A percentile compares a stretch with the other conserved stretches of the same genome.
phyloP scores from a whole-genome alignment of 2,797 vertebrate genomes.

The Esox lucius region DNA sequence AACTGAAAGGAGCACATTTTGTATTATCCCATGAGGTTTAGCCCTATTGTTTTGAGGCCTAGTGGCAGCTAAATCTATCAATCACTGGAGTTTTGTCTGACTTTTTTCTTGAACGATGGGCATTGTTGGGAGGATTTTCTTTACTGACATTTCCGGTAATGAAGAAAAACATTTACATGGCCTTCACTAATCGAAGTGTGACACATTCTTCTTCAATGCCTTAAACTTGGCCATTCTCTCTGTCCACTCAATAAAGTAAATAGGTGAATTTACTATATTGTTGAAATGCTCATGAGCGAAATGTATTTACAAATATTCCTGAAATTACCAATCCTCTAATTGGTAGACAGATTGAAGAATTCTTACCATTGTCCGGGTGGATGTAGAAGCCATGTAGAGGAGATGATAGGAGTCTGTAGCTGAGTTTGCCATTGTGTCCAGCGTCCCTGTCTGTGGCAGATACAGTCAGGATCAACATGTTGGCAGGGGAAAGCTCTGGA shows the following conservation, averaged over 20 bases:
- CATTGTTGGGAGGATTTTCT: neutral
- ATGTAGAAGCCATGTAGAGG: slow-evolving; percentile 79
- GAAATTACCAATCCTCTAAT: neutral
- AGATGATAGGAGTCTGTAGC: slow-evolving; percentile 84
- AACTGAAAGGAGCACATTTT: slow-evolving; percentile 14
- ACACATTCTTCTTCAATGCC: neutral
- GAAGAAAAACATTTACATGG: neutral
- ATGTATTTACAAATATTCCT: neutral
- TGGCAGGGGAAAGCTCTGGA: slow-evolving; percentile 71
- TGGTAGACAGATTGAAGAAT: slow-evolving; percentile 1
- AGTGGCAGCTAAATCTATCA: neutral
- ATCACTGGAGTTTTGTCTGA: slow-evolving; percentile 7
- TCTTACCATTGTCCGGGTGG: slow-evolving; percentile 81
- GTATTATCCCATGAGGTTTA: slow-evolving; percentile 8
- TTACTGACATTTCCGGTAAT: neutral
- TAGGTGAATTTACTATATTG: neutral
- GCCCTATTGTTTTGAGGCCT: neutral
- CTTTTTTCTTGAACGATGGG: neutral
- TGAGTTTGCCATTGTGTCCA: slow-evolving; percentile 75
- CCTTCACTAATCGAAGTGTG: neutral
- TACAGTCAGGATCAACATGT: slow-evolving; percentile 74
- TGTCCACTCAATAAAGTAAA: neutral
- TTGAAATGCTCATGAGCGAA: neutral
- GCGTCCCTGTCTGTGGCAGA: slow-evolving; percentile 81
- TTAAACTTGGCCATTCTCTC: neutral